Evolutionary conservation across 2,797 vertebrate genomes (phyloP).

Genomic region (Acanthurus lineatus): DNA sequence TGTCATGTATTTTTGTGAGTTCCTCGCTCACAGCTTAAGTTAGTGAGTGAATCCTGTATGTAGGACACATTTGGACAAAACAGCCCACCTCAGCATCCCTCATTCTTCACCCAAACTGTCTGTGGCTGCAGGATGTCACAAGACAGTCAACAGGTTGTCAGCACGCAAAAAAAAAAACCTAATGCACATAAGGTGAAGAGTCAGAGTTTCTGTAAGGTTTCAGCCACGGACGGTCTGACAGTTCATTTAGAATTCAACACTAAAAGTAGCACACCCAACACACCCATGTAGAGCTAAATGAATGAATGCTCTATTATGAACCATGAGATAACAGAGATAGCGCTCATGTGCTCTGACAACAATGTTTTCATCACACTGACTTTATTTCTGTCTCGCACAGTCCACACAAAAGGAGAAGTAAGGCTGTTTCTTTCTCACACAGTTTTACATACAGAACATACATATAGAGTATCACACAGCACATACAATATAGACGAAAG

Average conservation of each 20-base stretch:
- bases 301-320: constrained; percentile 61
- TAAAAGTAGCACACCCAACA: constrained; percentile 42
- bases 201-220: constrained; percentile 13
- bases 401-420: constrained; percentile 59
- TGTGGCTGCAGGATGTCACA: constrained; percentile 45
- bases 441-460: constrained; percentile 19
- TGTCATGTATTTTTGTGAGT: not conserved
- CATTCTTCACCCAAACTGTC: constrained; percentile 28
- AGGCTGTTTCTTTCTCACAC: constrained; percentile 59
- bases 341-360: constrained; percentile 66
- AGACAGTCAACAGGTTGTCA: constrained; percentile 28
- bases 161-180: constrained; percentile 29
- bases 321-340: constrained; percentile 59
- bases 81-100: constrained; percentile 16
- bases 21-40: constrained; percentile 14
- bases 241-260: constrained; percentile 34
- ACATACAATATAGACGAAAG: not conserved
- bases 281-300: constrained; percentile 46
- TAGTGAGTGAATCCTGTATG: constrained; percentile 34
- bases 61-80: constrained; percentile 61
- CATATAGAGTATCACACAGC: not conserved
- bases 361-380: constrained; percentile 57
- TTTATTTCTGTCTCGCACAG: constrained; percentile 52
- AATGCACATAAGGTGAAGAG: not conserved
- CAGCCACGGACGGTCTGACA: not conserved